Percentiles rank a stretch among this genome's conserved stretches.
Conservation (phyloP, 2,797 vertebrate species). For the Antrozous pallidus region DNA sequence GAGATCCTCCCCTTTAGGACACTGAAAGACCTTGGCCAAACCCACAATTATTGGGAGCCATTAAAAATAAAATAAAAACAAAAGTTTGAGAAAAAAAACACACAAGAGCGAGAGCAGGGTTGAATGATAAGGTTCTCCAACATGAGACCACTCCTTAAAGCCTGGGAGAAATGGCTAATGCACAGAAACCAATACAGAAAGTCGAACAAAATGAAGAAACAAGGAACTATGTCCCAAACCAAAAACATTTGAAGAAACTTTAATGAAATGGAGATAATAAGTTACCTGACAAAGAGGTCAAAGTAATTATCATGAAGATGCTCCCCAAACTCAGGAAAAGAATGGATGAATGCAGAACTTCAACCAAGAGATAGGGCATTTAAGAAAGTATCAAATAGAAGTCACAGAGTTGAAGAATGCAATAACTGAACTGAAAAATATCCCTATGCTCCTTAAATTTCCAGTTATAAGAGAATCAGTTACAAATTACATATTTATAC, state of each 20-base stretch:
- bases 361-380: neutral
- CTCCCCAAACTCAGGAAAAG: neutral
- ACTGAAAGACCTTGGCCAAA: neutral
- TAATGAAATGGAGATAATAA: neutral
- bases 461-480: conserved; percentile 30
- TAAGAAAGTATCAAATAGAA: neutral
- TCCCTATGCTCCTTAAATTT: neutral
- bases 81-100: neutral
- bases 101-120: neutral
- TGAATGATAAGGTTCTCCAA: neutral
- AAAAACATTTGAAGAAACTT: neutral
- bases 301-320: neutral
- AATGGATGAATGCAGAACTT: neutral
- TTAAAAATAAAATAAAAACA: neutral
- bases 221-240: neutral
- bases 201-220: neutral
- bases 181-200: neutral
- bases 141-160: neutral
- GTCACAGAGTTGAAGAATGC: neutral
- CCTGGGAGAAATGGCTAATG: neutral
- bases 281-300: neutral
- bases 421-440: neutral
- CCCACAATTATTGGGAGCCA: neutral
- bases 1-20: neutral
- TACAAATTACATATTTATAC: neutral